A percentile compares a stretch with the other conserved stretches of the same genome.
phyloP scores from a whole-genome alignment of 2,888 invertebrate genomes.

The Megastigmus dorsalis region DNA sequence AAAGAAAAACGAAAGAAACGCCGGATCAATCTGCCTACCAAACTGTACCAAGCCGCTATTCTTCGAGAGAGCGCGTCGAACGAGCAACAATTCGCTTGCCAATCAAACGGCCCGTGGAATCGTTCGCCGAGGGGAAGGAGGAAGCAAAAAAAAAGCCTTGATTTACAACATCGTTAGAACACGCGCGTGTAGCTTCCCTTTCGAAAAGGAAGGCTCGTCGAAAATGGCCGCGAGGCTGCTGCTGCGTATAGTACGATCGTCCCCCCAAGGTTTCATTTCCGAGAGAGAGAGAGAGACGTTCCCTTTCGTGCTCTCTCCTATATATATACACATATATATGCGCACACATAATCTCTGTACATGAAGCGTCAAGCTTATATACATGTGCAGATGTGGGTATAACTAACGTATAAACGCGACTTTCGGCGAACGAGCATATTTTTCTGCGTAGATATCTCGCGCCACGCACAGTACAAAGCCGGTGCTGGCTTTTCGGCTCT shows the following conservation, averaged over 20 bases:
- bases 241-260: too few species aligned
- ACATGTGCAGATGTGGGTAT: too few species aligned
- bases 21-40: too few species aligned
- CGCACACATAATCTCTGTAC: too few species aligned
- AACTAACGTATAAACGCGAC: neutral
- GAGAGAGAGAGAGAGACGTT: constrained; percentile 33
- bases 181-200: constrained; percentile 6
- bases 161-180: constrained; percentile 11
- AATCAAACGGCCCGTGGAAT: too few species aligned
- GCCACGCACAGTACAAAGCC: neutral
- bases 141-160: neutral
- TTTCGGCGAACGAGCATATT: neutral
- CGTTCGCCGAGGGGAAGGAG: too few species aligned
- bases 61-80: too few species aligned
- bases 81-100: too few species aligned
- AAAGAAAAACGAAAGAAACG: too few species aligned
- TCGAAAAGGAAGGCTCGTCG: constrained; percentile 13
- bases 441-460: neutral
- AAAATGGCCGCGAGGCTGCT: constrained; percentile 27
- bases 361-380: too few species aligned
- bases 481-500: constrained; percentile 14
- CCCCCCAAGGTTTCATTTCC: constrained; percentile 28
- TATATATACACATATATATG: neutral
- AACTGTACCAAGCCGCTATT: too few species aligned
- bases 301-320: constrained; percentile 7